Base-by-base conservation (phyloP, 2,888 invertebrate species). In the Protodeltote pygarga region DNA sequence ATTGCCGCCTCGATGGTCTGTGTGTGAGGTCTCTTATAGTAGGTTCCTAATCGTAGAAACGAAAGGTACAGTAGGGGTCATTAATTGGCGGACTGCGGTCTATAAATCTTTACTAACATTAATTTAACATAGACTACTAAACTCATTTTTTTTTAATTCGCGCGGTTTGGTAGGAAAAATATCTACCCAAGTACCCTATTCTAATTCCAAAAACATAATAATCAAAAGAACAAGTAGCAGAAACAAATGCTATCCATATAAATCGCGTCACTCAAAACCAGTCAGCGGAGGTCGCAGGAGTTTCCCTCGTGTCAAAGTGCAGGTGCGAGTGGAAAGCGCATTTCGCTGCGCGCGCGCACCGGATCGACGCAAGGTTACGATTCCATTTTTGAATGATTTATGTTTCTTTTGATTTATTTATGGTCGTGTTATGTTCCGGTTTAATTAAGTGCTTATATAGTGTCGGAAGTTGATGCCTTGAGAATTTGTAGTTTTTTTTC, bases 321-420 rank as follows among this genome's bases (percentile, higher is more conserved):
- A 85, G 77, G 78, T 80, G 82, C 71, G 57, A 73, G 66, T 67
- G 82, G 85, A 87, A 86, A 86, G 86, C 78, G 79, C 77, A 73
- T 85, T 82, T 81, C 81, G 72, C 79, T 67, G 75, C 71, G 67
- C 71, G 19, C 58, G 65, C 61, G 65, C 62, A 50, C 16, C 31
- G 24, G 5, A 34, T 15, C 33, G 16, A 8, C 11, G 27, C 54
- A 51, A 62, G 52, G 46, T 46, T 41, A 35, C 24, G 42, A 29
- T 25, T 11, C 48, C 34, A 35, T 51, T 50, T 59, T 45, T 13
- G 39, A 49, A 46, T 55, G 37, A 63, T 55, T 50, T 38, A 44
- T 60, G 20, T 33, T 28, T 32, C 37, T 20, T 21, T 19, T 21
- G 24, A 19, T 40, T 38, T 25, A 47, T 31, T 29, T 29, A 35